Conservation (phyloP, 2,113 vertebrate species). For the Cranoglanis bouderius region DNA sequence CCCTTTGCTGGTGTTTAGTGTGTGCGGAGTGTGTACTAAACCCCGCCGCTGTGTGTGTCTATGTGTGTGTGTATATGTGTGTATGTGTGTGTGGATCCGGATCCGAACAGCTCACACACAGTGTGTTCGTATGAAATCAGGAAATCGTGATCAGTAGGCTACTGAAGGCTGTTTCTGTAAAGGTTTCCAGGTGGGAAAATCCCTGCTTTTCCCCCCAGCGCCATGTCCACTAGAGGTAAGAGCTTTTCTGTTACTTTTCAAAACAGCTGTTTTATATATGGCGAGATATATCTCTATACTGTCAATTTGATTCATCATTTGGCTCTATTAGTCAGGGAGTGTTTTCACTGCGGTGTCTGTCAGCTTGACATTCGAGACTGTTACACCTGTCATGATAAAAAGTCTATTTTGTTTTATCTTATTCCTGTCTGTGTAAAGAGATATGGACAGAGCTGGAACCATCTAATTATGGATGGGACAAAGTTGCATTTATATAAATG, state of each 20-base stretch:
- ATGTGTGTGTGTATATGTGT: background rate
- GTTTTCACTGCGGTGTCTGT: background rate
- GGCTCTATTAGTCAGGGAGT: background rate
- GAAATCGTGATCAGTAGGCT: background rate
- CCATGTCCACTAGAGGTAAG: conserved; percentile 54
- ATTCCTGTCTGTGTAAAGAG: background rate
- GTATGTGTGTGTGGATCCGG: background rate
- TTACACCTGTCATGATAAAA: background rate
- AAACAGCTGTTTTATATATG: background rate
- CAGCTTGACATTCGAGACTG: background rate
- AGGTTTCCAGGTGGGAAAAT: conserved; percentile 19
- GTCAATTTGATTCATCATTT: background rate
- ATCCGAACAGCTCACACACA: background rate
- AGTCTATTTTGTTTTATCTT: background rate
- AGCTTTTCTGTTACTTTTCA: background rate
- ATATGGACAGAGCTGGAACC: background rate
- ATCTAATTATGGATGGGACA: background rate
- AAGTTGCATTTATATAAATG: background rate
- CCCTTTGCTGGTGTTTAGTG: background rate
- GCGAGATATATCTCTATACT: background rate
- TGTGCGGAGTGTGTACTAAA: background rate
- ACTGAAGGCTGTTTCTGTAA: conserved; percentile 7
- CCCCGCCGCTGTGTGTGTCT: background rate
- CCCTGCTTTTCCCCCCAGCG: background rate
- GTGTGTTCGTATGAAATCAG: background rate